Base-by-base conservation (phyloP, 2,888 invertebrate species). In the Archips xylosteana region DNA sequence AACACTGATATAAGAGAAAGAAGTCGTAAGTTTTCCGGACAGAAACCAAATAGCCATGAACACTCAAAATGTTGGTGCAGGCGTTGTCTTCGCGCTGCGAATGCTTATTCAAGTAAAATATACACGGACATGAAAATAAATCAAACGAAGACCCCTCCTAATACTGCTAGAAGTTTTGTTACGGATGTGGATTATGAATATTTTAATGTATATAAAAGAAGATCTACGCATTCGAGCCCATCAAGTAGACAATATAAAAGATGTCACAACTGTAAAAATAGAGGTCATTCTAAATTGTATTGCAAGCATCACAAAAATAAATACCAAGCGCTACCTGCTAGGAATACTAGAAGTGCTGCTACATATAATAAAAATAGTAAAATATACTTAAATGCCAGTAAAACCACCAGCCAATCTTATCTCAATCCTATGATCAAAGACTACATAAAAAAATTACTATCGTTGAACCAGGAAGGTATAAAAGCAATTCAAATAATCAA, bases 401-500 rank as follows among this genome's bases (percentile, higher is more conserved):
- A 71, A 49, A 66, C 60, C 12, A 42, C 47, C 32, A 67, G 47
- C 32, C 72, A 74, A 66, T 51, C 75, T 47, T 66, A 51, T 54
- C 67, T 80, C 51, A 78, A 78, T 70, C 93, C 94, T n/a, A 74
- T 85, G 23, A 82, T 95, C 49, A 91, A 90, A 83, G 82, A 84
- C 54, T 95, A 95, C 80, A 86, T 95, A 1, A 87, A 92, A 76
- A 89, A 87, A 80, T 81, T 95, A 71, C 79, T 95, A 45, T 80
- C 85, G 47, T 81, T 95, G 6, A 94, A 91, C 74, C 90, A 82
- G 79, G 87, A 90, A 79, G 89, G 91, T 2, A 78, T 92, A 32
- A 90, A 89, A 82, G 91, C 91, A 8, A 82, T 94, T 64, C 87
- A 94, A 82, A 85, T 94, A 54, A 85, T 89, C 32, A 89, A 90